These are phyloP conservation scores for Argya squamiceps DNA, from an alignment of 2,797 vertebrate species.

Conservation along the genomic window DNA sequence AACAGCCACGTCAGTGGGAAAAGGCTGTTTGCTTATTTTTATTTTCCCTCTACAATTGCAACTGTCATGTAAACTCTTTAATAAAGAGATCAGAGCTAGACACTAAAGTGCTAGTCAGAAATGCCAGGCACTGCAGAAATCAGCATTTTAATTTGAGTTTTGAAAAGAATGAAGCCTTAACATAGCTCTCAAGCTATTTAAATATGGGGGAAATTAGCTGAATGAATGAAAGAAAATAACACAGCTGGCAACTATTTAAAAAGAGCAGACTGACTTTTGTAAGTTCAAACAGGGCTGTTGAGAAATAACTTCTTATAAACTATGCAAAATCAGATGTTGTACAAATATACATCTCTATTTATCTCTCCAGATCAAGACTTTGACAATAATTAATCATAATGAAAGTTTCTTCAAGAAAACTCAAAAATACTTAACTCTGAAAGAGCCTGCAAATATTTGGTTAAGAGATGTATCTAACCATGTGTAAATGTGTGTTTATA, in stretches of 20 bases:
- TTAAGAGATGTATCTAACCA: not conserved
- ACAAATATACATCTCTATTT: slow-evolving; percentile 36
- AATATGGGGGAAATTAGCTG: slow-evolving; percentile 40
- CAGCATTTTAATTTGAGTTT: slow-evolving; percentile 50
- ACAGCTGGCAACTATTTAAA: slow-evolving; percentile 56
- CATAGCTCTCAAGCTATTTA: slow-evolving; percentile 50
- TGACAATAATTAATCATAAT: slow-evolving; percentile 44
- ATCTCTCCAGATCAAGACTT: not conserved
- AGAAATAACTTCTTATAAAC: slow-evolving; percentile 44
- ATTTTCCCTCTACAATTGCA: slow-evolving; percentile 39
- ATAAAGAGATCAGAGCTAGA: slow-evolving; percentile 48
- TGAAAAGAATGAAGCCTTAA: slow-evolving; percentile 46
- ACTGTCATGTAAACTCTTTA: slow-evolving; percentile 46
- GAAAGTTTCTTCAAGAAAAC: not conserved
- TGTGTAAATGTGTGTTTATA: not conserved
- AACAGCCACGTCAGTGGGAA: not conserved
- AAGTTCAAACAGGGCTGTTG: slow-evolving; percentile 20
- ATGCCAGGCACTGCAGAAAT: slow-evolving; percentile 31
- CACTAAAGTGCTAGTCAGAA: slow-evolving; percentile 29
- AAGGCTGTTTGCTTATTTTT: slow-evolving; percentile 35
- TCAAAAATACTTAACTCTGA: not conserved
- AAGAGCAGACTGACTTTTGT: slow-evolving; percentile 12
- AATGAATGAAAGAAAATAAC: slow-evolving; percentile 61
- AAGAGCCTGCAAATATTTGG: not conserved
- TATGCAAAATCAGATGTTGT: slow-evolving; percentile 28